phyloP scores from a whole-genome alignment of 2,888 invertebrate genomes.

The Scotopteryx bipunctaria region DNA sequence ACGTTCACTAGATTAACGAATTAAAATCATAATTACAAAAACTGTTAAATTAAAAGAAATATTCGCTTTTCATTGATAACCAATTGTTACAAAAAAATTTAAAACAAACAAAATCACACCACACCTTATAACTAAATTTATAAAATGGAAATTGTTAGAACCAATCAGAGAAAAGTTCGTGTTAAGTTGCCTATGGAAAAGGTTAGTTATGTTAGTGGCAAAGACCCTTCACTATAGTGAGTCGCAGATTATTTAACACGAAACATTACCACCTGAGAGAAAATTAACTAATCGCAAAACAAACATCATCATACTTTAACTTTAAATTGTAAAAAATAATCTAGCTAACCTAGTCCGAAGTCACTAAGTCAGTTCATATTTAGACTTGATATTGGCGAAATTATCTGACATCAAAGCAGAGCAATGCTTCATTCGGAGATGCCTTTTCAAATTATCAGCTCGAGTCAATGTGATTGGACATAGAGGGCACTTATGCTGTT shows the following conservation, averaged over 20 bases:
- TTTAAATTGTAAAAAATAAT: slow-evolving; percentile 6
- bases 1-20: slow-evolving; percentile 5
- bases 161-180: slow-evolving; percentile 51
- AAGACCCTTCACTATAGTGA: slow-evolving; percentile 15
- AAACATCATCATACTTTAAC: slow-evolving; percentile 4
- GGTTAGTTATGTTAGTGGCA: slow-evolving; percentile 33
- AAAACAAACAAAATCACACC: slow-evolving; percentile 67
- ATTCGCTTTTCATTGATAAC: slow-evolving; percentile 37
- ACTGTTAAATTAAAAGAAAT: slow-evolving; percentile 5
- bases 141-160: slow-evolving; percentile 66
- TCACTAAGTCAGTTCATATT: slow-evolving; percentile 54
- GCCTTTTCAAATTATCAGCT: slow-evolving; percentile 87
- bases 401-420: slow-evolving; percentile 66
- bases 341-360: slow-evolving; percentile 7
- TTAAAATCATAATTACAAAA: slow-evolving; percentile 2
- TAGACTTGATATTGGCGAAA: slow-evolving; percentile 67
- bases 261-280: slow-evolving; percentile 15
- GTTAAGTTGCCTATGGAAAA: slow-evolving; percentile 35
- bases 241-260: slow-evolving; percentile 26
- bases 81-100: slow-evolving; percentile 29
- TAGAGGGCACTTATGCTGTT: slow-evolving; percentile 85
- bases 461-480: slow-evolving; percentile 85
- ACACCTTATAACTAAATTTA: slow-evolving; percentile 77
- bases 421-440: slow-evolving; percentile 85
- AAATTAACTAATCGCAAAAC: slow-evolving; percentile 15